A percentile compares a stretch with the other conserved stretches of the same genome.
Evolutionary conservation across 2,113 vertebrate genomes (phyloP).

Genomic region (Gallinago paraguaiae): DNA sequence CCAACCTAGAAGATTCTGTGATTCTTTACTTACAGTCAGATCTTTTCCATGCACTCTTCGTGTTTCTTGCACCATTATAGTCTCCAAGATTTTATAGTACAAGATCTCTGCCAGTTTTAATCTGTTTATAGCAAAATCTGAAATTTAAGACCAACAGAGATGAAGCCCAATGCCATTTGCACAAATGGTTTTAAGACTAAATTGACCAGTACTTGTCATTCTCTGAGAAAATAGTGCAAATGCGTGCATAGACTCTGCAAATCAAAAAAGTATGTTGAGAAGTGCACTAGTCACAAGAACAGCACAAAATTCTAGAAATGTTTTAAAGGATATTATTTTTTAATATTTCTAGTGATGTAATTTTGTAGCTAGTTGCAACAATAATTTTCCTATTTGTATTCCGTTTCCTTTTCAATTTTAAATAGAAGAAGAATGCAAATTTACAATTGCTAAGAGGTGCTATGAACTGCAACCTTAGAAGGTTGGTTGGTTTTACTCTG

Average conservation of each 20-base stretch:
- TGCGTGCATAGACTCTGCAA: not conserved
- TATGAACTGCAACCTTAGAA: not conserved
- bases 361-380: not conserved
- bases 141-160: conserved; percentile 22
- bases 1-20: too few relatives aligned
- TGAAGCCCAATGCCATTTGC: not conserved
- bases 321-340: not conserved
- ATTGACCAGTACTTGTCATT: not conserved
- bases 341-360: not conserved
- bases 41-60: conserved; percentile 91
- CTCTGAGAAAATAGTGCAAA: not conserved
- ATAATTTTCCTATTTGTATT: not conserved
- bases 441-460: not conserved
- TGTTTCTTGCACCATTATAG: conserved; percentile 89
- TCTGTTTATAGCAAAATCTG: conserved; percentile 95
- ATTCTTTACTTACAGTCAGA: conserved; percentile 86
- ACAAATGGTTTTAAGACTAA: not conserved
- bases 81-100: conserved; percentile 96
- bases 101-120: conserved; percentile 94
- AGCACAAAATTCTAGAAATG: not conserved
- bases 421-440: not conserved
- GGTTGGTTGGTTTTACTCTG: not conserved
- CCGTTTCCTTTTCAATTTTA: not conserved
- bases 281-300: not conserved
- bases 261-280: not conserved